A percentile compares a stretch with the other conserved stretches of the same genome.
These are phyloP conservation scores for Odiellus spinosus DNA, from an alignment of 2,888 invertebrate genomes.

Conservation along the genomic window DNA sequence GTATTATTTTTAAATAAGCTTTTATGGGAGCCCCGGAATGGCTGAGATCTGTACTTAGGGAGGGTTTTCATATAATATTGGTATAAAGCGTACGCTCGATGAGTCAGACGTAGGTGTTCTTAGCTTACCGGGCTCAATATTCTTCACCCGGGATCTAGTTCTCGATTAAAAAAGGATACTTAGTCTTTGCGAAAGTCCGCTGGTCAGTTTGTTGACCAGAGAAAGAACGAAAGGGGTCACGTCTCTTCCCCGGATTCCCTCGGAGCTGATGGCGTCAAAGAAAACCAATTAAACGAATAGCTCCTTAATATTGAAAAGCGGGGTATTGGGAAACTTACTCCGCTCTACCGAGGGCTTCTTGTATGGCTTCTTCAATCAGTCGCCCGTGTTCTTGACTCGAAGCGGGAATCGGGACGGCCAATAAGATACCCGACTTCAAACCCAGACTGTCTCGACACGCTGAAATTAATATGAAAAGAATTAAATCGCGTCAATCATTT, in stretches of 20 bases:
- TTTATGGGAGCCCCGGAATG: too few relatives aligned
- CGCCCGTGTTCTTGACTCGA: constrained; percentile 34
- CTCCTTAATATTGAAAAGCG: neutral
- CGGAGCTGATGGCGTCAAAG: constrained; percentile 20
- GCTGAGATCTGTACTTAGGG: too few relatives aligned
- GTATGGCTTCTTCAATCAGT: constrained; percentile 51
- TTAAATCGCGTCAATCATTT: neutral
- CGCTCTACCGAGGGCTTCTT: constrained; percentile 45
- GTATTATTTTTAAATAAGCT: too few relatives aligned
- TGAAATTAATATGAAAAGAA: constrained; percentile 14
- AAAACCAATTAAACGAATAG: neutral
- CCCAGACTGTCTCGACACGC: constrained; percentile 23
- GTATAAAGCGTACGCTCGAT: too few relatives aligned
- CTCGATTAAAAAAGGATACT: constrained; percentile 63
- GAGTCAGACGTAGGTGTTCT: too few relatives aligned
- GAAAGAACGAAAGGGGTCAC: constrained; percentile 81
- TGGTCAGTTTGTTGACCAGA: constrained; percentile 58
- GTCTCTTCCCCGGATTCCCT: constrained; percentile 55
- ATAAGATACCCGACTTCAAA: constrained; percentile 42
- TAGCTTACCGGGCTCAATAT: too few relatives aligned
- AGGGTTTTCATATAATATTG: too few relatives aligned
- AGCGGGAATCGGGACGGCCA: constrained; percentile 79
- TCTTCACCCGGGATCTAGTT: too few relatives aligned
- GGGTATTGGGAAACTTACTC: constrained; percentile 5
- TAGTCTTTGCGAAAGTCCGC: constrained; percentile 61